These are phyloP conservation scores for Paraescarpia echinospica DNA, from an alignment of 1,140 invertebrate species.

Conservation along the genomic window DNA sequence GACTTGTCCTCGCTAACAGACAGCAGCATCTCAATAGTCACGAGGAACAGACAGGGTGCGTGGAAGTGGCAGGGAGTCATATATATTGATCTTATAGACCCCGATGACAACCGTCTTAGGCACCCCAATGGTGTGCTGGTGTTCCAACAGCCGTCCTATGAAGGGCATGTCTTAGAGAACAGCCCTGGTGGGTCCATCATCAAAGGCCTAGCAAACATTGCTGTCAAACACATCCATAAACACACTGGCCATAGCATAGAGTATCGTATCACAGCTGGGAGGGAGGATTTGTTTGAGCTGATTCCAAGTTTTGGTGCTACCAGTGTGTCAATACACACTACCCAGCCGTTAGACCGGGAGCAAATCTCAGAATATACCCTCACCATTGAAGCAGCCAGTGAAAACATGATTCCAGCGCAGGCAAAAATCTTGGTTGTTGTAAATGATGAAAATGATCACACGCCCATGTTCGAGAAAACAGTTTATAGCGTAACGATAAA, in stretches of 20 bases:
- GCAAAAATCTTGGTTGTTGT: conserved; percentile 10
- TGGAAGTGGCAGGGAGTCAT: background rate
- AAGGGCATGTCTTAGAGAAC: conserved; percentile 12
- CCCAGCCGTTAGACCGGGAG: background rate
- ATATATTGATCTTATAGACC: background rate
- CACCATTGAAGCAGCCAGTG: background rate
- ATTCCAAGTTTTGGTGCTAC: background rate
- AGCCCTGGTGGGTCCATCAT: background rate
- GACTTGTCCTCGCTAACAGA: background rate
- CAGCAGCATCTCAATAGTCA: background rate
- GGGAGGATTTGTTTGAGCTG: background rate
- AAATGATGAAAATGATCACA: conserved; percentile 25
- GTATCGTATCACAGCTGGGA: background rate
- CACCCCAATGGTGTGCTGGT: background rate
- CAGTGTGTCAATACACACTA: background rate
- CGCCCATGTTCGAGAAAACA: conserved; percentile 24
- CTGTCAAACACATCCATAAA: background rate
- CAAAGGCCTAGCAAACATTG: background rate
- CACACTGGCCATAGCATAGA: background rate
- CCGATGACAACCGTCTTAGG: background rate
- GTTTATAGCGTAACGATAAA: conserved; percentile 17
- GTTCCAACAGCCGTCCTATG: conserved; percentile 2
- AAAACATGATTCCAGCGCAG: background rate
- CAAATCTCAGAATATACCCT: background rate
- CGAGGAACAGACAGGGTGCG: background rate